Percentiles rank a stretch among this genome's conserved stretches.
phyloP scores from a whole-genome alignment of 2,113 vertebrate genomes.

The Coptodon bakossiorum region DNA sequence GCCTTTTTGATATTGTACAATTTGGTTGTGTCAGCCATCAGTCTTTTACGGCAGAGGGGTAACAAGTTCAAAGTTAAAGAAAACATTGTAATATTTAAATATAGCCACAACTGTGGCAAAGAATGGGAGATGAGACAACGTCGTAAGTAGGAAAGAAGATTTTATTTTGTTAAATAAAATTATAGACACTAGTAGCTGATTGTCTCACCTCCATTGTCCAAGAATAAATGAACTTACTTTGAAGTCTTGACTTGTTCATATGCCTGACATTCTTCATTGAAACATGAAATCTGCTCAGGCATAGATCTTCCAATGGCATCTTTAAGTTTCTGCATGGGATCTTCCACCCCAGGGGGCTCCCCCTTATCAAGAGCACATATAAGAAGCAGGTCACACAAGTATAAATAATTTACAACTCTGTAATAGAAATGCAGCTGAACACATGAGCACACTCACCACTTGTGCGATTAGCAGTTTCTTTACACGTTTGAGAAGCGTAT shows the following conservation, averaged over 20 bases:
- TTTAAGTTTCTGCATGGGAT: conserved; percentile 83
- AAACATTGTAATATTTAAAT: neutral
- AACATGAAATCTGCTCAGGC: conserved; percentile 86
- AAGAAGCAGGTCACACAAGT: neutral
- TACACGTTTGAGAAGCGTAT: conserved; percentile 82
- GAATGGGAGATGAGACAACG: neutral
- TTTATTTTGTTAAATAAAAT: neutral
- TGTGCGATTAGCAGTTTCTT: conserved; percentile 81
- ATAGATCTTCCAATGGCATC: conserved; percentile 83
- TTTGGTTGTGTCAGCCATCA: neutral
- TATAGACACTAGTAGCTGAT: neutral
- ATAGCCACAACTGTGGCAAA: neutral
- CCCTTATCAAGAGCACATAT: conserved; percentile 56
- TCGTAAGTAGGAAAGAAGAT: neutral
- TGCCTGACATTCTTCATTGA: conserved; percentile 80
- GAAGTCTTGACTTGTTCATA: conserved; percentile 81
- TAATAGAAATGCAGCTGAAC: neutral
- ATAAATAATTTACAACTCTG: neutral
- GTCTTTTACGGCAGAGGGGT: neutral
- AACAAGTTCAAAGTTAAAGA: neutral
- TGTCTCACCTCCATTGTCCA: neutral
- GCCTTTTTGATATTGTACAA: neutral
- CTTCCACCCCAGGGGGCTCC: conserved; percentile 70
- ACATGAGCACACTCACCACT: conserved; percentile 58
- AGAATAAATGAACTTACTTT: conserved; percentile 71